Evolutionary conservation across 35 echinoderm and acorn worm genomes (phyloP).

Genomic region (Apostichopus japonicus): DNA sequence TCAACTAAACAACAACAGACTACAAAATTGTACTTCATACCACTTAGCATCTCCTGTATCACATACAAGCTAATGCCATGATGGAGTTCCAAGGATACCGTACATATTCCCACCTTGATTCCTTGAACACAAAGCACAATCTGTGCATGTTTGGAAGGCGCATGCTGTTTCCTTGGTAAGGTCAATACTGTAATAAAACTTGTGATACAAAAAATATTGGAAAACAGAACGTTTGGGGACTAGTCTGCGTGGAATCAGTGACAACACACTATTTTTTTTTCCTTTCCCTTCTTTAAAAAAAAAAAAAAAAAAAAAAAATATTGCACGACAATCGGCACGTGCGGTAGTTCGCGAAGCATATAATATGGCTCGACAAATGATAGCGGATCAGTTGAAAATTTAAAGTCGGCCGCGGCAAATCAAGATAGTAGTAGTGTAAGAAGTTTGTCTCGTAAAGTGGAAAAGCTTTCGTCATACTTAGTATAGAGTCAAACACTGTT

Average conservation of each 20-base stretch:
- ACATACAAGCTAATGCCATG: no score
- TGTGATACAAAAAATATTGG: no score
- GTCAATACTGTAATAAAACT: neutral
- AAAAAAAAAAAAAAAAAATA: neutral
- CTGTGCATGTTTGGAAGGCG: no score
- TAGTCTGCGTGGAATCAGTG: no score
- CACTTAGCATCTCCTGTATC: no score
- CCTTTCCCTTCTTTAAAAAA: no score
- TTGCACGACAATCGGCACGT: neutral
- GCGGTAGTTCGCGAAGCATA: neutral
- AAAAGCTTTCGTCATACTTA: no score
- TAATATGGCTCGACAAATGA: slow-evolving; percentile 14
- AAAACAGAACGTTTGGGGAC: no score
- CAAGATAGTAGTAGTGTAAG: neutral
- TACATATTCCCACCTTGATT: neutral
- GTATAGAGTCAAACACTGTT: no score
- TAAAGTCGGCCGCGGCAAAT: slow-evolving; percentile 16
- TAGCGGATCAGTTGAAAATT: neutral
- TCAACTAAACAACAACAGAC: no score
- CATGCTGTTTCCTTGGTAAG: neutral
- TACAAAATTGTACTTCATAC: no score
- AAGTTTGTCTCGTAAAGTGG: neutral
- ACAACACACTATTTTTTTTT: no score
- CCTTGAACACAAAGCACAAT: neutral
- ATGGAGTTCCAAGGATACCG: neutral